Evolutionary conservation across 2,888 invertebrate species (phyloP), one percentile per base, ranked within the genome.

Genomic region (Drosophila austrosaltans): DNA sequence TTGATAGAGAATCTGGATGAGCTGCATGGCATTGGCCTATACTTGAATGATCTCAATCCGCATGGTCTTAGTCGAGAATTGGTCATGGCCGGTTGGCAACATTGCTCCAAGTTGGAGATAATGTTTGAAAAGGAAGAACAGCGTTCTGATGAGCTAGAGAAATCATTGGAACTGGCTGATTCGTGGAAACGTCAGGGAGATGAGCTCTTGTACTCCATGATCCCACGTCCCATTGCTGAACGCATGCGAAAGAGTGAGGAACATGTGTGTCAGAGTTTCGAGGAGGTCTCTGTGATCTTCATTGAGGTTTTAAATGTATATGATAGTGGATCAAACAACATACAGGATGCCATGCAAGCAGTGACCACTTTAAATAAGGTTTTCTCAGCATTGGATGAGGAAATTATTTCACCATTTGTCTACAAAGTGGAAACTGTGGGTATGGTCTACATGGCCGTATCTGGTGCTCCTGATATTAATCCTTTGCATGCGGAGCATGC

Each of bases 351-450:
- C 69, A 95, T 96, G 96, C 96, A 96, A 80, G 95, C 97, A 0
- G 97, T 97, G 0, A 95, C 95, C 6, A 96, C 96, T 44, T 96
- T 98, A 94, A 98, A 98, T 91, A 95, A 95, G 2, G 96, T 97
- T 0, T 98, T 96, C 93, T 96, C 96, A 0, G 95, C 96, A 76
- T 96, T 98, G 81, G 98, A 98, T 92, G 93, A 96, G 30, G 94
- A 97, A 57, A 95, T 97, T 87, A 97, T 98, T 87, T 94, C 95
- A 39, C 97, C 96, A 78, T 94, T 96, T 67, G 97, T 97, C 1
- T 98, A 98, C 90, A 98, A 98, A 95, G 98, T 98, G 68, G 98
- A 98, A 93, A 98, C 98, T 0, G 97, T 98, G 0, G 98, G 98
- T 8, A 96, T 95, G 91, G 95, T 94, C 59, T 98, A 98, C 91